Percentiles rank a stretch among this genome's conserved stretches.
Conservation (phyloP, 2,797 vertebrate species). For the Anisognathus igniventris region DNA sequence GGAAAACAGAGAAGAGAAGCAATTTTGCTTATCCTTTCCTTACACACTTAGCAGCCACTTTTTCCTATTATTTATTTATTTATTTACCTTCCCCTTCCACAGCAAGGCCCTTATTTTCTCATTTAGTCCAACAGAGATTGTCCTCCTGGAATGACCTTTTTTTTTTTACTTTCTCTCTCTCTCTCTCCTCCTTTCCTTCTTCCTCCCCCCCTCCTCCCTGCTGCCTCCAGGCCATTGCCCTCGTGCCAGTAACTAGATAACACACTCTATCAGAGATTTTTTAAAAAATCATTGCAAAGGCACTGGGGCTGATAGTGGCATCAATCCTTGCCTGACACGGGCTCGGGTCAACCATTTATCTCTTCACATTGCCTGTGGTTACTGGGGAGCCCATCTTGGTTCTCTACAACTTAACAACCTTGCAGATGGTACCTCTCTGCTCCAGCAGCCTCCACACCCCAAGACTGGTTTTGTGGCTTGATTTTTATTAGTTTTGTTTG, state of each 20-base stretch:
- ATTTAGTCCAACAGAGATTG: slow-evolving; percentile 94
- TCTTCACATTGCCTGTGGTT: slow-evolving; percentile 95
- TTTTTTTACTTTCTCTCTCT: slow-evolving; percentile 58
- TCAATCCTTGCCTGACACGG: slow-evolving; percentile 98
- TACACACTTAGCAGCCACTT: slow-evolving; percentile 73
- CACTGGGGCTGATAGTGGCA: slow-evolving; percentile 98
- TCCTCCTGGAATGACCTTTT: slow-evolving; percentile 98
- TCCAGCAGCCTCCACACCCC: slow-evolving; percentile 71
- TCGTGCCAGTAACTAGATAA: slow-evolving; percentile 99
- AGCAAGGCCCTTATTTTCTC: slow-evolving; percentile 83
- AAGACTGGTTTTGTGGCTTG: not conserved
- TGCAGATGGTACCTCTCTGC: slow-evolving; percentile 82
- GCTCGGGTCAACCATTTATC: slow-evolving; percentile 99
- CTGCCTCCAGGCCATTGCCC: slow-evolving; percentile 90
- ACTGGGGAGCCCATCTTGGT: slow-evolving; percentile 89
- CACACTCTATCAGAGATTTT: slow-evolving; percentile 99
- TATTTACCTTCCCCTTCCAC: slow-evolving; percentile 58
- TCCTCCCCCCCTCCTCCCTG: slow-evolving; percentile 59
- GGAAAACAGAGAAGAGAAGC: slow-evolving; percentile 51
- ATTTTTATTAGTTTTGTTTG: not conserved
- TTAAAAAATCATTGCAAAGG: slow-evolving; percentile 98
- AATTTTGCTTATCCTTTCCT: slow-evolving; percentile 83
- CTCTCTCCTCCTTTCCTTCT: slow-evolving; percentile 80
- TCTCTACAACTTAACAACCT: slow-evolving; percentile 89
- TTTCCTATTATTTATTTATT: slow-evolving; percentile 75